phyloP scores from a whole-genome alignment of 2,113 vertebrate genomes.

The Dolichallabes microphthalmus region DNA sequence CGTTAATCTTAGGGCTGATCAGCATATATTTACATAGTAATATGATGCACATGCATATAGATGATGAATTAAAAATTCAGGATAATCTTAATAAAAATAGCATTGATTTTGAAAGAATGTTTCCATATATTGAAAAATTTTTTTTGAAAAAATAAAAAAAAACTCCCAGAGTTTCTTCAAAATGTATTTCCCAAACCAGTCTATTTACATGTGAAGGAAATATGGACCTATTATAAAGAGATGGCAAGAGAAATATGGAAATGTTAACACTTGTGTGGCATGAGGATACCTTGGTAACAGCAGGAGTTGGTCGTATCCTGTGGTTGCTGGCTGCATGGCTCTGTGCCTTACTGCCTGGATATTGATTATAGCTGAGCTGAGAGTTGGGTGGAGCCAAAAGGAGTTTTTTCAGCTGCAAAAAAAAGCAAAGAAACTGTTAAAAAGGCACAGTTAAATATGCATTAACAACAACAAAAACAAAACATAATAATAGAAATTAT shows the following conservation, averaged over 20 bases:
- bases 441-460: not conserved
- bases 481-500: not conserved
- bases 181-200: not conserved
- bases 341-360: conserved; percentile 92
- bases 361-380: conserved; percentile 99
- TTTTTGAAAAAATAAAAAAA: not conserved
- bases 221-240: not conserved
- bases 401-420: conserved; percentile 95
- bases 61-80: not conserved
- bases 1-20: too few relatives aligned
- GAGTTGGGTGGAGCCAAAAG: conserved; percentile 97
- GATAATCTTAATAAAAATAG: not conserved
- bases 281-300: conserved; percentile 90
- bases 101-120: not conserved
- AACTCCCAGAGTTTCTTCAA: conserved; percentile 5
- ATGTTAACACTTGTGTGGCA: conserved; percentile 36
- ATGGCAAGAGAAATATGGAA: not conserved
- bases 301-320: conserved; percentile 93
- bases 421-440: conserved; percentile 52
- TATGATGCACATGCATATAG: not conserved
- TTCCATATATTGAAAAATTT: not conserved
- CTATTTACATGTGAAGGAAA: conserved; percentile 22
- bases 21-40: not conserved
- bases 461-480: not conserved
- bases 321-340: conserved; percentile 94